Conservation (phyloP, 2,888 invertebrate genomes). For the Zygothrica quintamaculata region DNA sequence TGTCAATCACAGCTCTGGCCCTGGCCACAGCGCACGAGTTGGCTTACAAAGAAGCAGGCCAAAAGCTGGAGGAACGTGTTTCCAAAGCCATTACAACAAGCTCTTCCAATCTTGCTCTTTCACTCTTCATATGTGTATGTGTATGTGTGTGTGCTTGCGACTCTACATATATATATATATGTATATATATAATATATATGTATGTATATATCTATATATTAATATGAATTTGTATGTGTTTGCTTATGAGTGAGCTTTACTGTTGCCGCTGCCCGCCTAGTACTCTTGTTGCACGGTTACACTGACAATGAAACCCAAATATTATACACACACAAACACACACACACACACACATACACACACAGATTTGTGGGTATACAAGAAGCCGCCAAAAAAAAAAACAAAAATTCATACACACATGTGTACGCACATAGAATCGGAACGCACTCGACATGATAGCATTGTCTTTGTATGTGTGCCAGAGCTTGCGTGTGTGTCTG, state of each 20-base stretch:
- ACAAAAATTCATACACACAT: conserved; percentile 5
- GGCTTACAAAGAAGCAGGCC: conserved; percentile 69
- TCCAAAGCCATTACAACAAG: conserved; percentile 66
- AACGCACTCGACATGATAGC: conserved; percentile 50
- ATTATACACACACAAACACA: conserved; percentile 4
- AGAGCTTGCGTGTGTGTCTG: no score
- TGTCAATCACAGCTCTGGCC: conserved; percentile 66
- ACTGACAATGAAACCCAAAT: conserved; percentile 56
- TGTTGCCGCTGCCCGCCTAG: conserved; percentile 22
- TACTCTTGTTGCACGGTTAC: conserved; percentile 49
- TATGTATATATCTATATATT: conserved; percentile 17
- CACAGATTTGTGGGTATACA: conserved; percentile 16
- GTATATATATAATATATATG: no score
- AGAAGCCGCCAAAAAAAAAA: conserved; percentile 48
- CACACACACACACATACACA: no score
- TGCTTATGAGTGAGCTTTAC: conserved; percentile 56
- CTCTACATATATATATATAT: conserved; percentile 12
- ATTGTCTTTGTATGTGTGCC: conserved; percentile 33
- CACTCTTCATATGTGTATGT: conserved; percentile 12
- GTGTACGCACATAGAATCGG: conserved; percentile 54
- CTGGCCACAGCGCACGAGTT: conserved; percentile 48
- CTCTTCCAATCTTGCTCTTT: conserved; percentile 30
- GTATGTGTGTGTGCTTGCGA: conserved; percentile 7
- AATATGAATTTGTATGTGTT: conserved; percentile 6
- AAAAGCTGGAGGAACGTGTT: conserved; percentile 70